phyloP scores from a whole-genome alignment of 2,888 invertebrate genomes.

The Hyles lineata region DNA sequence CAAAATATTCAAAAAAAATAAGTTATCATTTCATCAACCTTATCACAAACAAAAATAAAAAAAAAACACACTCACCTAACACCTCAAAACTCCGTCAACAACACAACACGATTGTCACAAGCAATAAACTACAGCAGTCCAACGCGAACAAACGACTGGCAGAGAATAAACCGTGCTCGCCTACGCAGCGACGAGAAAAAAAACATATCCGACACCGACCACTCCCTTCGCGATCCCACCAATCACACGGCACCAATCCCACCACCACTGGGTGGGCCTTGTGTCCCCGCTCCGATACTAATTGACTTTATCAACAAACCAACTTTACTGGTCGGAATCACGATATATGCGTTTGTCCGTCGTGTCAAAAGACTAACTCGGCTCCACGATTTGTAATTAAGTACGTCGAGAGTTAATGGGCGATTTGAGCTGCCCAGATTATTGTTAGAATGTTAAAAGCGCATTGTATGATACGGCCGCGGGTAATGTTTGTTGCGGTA shows the following conservation, averaged over 20 bases:
- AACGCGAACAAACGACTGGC: slow-evolving; percentile 82
- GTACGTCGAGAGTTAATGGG: slow-evolving; percentile 72
- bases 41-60: slow-evolving; percentile 57
- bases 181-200: slow-evolving; percentile 75
- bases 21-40: neutral
- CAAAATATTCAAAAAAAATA: too few relatives aligned
- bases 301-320: slow-evolving; percentile 85
- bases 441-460: slow-evolving; percentile 33
- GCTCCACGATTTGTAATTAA: slow-evolving; percentile 78
- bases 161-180: slow-evolving; percentile 78
- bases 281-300: slow-evolving; percentile 83
- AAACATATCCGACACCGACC: slow-evolving; percentile 64
- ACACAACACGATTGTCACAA: slow-evolving; percentile 39
- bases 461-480: slow-evolving; percentile 21
- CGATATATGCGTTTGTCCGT: slow-evolving; percentile 83
- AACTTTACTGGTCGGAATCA: slow-evolving; percentile 83
- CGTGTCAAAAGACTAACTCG: slow-evolving; percentile 82
- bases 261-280: slow-evolving; percentile 76
- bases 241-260: slow-evolving; percentile 67
- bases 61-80: slow-evolving; percentile 55
- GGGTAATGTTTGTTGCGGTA: neutral
- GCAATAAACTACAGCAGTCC: slow-evolving; percentile 82
- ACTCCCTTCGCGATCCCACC: slow-evolving; percentile 76
- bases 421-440: slow-evolving; percentile 62
- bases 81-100: slow-evolving; percentile 73